These are phyloP conservation scores for Dasyurus viverrinus DNA, from an alignment of 2,113 vertebrate species.

Conservation along the genomic window DNA sequence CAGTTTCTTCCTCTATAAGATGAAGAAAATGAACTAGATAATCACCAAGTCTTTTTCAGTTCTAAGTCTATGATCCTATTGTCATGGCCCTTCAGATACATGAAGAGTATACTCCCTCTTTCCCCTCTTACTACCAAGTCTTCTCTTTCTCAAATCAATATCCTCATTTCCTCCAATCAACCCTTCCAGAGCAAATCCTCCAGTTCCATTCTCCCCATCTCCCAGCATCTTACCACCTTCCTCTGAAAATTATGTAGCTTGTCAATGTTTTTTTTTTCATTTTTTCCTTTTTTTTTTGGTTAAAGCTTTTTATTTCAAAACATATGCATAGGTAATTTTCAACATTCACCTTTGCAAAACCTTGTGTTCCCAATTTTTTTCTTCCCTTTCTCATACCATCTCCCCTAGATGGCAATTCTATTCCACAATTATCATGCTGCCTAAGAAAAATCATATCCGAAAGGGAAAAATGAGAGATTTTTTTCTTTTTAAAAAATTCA, in stretches of 20 bases:
- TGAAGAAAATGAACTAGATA: not conserved
- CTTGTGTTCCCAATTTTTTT: too few relatives aligned
- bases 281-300: too few relatives aligned
- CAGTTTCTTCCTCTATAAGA: not conserved
- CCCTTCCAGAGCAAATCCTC: not conserved
- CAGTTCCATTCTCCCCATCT: not conserved
- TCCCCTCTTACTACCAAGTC: not conserved
- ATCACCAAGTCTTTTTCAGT: not conserved
- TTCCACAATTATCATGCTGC: too few relatives aligned
- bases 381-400: too few relatives aligned
- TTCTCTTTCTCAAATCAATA: not conserved
- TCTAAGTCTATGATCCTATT: not conserved
- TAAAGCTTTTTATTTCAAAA: too few relatives aligned
- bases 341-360: too few relatives aligned
- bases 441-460: too few relatives aligned
- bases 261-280: not conserved
- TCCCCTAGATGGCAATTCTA: too few relatives aligned
- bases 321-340: too few relatives aligned
- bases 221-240: not conserved
- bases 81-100: not conserved
- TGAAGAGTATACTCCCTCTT: not conserved
- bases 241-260: not conserved
- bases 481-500: not conserved
- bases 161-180: not conserved
- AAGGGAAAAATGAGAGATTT: too few relatives aligned